Conservation (phyloP, 2,797 vertebrate species). For the Scyliorhinus canicula region DNA sequence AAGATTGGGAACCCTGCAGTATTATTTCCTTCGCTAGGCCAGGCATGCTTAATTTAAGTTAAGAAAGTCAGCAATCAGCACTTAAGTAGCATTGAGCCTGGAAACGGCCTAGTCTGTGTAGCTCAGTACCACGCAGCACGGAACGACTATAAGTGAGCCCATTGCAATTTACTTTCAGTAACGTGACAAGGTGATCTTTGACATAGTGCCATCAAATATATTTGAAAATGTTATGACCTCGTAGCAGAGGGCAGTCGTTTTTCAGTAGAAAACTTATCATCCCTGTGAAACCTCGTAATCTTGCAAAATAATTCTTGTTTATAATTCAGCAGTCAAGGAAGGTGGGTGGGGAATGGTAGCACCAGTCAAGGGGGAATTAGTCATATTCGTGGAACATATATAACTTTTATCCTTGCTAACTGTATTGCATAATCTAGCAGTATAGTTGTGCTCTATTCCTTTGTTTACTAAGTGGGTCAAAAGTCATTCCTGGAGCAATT, state of each 20-base stretch:
- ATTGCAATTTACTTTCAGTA: background rate
- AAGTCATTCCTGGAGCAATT: background rate
- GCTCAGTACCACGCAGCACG: background rate
- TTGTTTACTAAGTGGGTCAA: constrained; percentile 21
- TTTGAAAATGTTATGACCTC: background rate
- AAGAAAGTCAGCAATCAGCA: background rate
- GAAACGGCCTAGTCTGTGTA: background rate
- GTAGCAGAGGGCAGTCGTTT: background rate
- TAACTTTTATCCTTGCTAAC: background rate
- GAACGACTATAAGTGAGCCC: background rate
- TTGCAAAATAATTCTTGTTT: background rate
- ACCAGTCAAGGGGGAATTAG: background rate
- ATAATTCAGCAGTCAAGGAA: background rate
- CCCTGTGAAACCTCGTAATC: background rate
- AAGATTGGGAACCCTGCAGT: background rate
- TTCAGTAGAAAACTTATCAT: background rate
- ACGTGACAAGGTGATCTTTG: background rate
- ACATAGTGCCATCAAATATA: background rate
- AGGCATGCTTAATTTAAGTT: background rate
- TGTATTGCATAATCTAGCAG: background rate
- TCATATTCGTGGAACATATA: background rate
- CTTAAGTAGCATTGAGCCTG: background rate
- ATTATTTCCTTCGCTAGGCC: background rate
- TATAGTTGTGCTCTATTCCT: background rate
- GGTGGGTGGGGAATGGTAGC: background rate